Percentiles rank a stretch among this genome's conserved stretches.
These are phyloP conservation scores for Theretra japonica DNA, from an alignment of 2,888 invertebrate genomes.

Conservation along the genomic window DNA sequence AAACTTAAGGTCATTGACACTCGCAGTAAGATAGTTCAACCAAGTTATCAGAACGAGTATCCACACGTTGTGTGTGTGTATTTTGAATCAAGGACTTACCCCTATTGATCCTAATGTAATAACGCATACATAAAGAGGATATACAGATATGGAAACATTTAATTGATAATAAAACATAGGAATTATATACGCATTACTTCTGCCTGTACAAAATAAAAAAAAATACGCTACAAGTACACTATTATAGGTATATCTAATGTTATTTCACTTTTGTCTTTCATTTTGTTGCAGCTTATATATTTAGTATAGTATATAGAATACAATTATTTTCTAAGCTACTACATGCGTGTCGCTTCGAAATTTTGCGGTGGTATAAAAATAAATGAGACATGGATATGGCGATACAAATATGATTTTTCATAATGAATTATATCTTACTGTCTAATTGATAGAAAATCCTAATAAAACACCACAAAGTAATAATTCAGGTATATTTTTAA, in stretches of 20 bases:
- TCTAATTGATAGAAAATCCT: no score
- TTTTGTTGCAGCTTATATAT: slow-evolving; percentile 52
- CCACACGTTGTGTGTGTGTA: no score
- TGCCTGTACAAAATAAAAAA: slow-evolving; percentile 26
- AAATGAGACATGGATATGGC: no score
- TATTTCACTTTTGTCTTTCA: slow-evolving; percentile 84
- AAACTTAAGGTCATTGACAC: no score
- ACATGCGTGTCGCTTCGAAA: not conserved
- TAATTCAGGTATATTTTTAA: no score
- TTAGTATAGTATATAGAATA: slow-evolving; percentile 33
- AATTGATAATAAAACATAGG: not conserved
- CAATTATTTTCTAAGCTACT: not conserved
- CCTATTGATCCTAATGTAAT: not conserved
- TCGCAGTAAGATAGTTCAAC: no score
- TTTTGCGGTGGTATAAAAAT: not conserved
- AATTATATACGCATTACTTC: slow-evolving; percentile 6
- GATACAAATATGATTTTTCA: no score
- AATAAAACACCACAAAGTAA: no score
- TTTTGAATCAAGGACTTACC: not conserved
- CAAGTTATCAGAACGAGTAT: no score
- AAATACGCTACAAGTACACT: slow-evolving; percentile 8
- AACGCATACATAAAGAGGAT: no score
- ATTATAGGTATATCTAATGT: slow-evolving; percentile 60
- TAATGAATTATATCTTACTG: no score
- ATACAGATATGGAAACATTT: not conserved